phyloP scores from a whole-genome alignment of 2,113 vertebrate species.

The human (Homo sapiens) region DNA sequence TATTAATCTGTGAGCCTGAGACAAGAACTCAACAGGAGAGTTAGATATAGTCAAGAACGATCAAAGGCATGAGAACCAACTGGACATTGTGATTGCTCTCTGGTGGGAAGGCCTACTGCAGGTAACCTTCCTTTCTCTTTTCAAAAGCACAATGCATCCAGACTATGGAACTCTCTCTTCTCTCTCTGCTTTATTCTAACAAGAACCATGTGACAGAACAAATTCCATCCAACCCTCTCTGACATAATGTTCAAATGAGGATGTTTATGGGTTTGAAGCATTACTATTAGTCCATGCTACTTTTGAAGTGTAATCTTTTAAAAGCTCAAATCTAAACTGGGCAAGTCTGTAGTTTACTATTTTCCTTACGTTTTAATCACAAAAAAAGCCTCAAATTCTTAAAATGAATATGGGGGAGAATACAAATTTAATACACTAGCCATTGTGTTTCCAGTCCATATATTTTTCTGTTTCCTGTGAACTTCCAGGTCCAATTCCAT shows the following conservation, averaged over 20 bases:
- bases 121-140: conserved; percentile 21
- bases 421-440: not conserved
- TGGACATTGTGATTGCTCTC: conserved; percentile 6
- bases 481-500: not conserved
- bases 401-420: not conserved
- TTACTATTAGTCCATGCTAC: not conserved
- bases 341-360: not conserved
- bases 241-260: not conserved
- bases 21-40: conserved; percentile 35
- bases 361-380: not conserved
- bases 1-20: conserved; percentile 34
- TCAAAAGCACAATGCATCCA: conserved; percentile 22
- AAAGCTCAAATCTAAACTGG: not conserved
- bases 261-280: not conserved
- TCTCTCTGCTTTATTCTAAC: conserved; percentile 34
- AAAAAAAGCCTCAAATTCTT: not conserved
- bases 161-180: not conserved
- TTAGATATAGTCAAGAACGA: conserved; percentile 16
- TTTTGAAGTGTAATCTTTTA: conserved; percentile 6
- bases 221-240: not conserved
- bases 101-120: conserved; percentile 1
- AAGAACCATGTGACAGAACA: not conserved
- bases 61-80: conserved; percentile 34
- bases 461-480: not conserved
- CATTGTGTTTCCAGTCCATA: not conserved